Base-by-base conservation (phyloP, 2,113 vertebrate genomes). In the Addax nasomaculatus region DNA sequence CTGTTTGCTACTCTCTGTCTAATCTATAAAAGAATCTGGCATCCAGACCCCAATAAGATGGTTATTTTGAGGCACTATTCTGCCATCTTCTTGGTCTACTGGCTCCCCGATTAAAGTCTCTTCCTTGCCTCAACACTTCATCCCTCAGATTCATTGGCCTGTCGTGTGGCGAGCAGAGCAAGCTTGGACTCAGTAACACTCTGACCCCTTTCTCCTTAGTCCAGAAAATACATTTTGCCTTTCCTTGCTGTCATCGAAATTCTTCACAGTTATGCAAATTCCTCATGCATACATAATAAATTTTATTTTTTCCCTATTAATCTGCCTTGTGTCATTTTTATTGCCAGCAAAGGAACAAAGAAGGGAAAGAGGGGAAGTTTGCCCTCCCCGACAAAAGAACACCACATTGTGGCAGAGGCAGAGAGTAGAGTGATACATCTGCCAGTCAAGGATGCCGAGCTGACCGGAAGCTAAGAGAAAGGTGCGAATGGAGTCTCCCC, bases 161-260 rank as follows among this genome's bases (percentile, higher is more conserved):
- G 36, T 73, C 3, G 2, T 73, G 67, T 23, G 36, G 36, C 0
- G 0, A 39, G 67, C 67, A 39, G 67, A 73, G 19, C 21, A 25
- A 39, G 19, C 67, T 73, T 39, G 36, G n/a, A 39, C 36, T 73
- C 67, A 73, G 67, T 73, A 73, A 25, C 36, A 12, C 47, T 51
- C 78, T n/a, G 47, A 80, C 10, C 10, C 30, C 16, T 33, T 49
- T 80, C 47, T 80, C 47, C 47, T 51, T 80, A 21, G 10, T 80
- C 16, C 78, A 80, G 47, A 51, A 80, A 51, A 51, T 21, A 15
- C 11, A 33, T 30, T 80, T 51, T 33, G 30, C 78, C 17, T 51
- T 51, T 51, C 30, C 17, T 80, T 49, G 30, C 30, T 51, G 47
- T 80, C 47, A 0, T 80, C 1, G 5, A 33, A 51, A 51, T 51